These are phyloP conservation scores for Thymelicus lineola DNA, from an alignment of 2,888 invertebrate species.

Conservation along the genomic window DNA sequence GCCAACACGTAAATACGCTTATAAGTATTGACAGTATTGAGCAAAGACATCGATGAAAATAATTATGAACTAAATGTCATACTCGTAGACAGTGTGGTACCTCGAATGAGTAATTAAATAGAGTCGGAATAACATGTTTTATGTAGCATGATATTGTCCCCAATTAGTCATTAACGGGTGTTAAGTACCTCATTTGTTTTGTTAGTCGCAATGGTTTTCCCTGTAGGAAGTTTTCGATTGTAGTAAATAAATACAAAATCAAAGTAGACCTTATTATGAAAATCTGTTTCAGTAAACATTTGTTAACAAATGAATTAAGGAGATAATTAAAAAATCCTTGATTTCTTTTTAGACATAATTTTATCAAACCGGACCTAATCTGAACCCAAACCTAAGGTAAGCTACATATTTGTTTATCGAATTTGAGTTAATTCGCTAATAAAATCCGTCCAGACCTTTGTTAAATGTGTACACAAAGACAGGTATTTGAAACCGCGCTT, in stretches of 20 bases:
- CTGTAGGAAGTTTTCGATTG: neutral
- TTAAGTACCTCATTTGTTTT: neutral
- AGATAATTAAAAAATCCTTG: too few relatives aligned
- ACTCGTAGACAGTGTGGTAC: conserved; percentile 26
- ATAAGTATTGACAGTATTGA: neutral
- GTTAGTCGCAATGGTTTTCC: neutral
- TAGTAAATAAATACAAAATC: neutral
- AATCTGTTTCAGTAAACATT: too few relatives aligned
- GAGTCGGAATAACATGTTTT: neutral
- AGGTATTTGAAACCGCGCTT: conserved; percentile 24
- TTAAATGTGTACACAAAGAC: conserved; percentile 6
- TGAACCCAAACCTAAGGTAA: neutral
- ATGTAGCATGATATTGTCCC: conserved; percentile 6
- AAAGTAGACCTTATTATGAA: neutral
- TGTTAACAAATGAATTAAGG: too few relatives aligned
- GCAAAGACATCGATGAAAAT: conserved; percentile 5
- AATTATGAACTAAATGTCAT: conserved; percentile 11
- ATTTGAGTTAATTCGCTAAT: conserved; percentile 17
- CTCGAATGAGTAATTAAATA: conserved; percentile 3
- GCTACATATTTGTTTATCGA: conserved; percentile 2
- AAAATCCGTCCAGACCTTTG: conserved; percentile 15
- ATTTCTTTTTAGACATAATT: neutral
- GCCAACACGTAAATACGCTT: neutral
- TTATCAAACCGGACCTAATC: conserved; percentile 1
- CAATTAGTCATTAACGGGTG: conserved; percentile 16